Evolutionary conservation across 1,140 invertebrate species (phyloP).

Genomic region (Cepaea nemoralis): DNA sequence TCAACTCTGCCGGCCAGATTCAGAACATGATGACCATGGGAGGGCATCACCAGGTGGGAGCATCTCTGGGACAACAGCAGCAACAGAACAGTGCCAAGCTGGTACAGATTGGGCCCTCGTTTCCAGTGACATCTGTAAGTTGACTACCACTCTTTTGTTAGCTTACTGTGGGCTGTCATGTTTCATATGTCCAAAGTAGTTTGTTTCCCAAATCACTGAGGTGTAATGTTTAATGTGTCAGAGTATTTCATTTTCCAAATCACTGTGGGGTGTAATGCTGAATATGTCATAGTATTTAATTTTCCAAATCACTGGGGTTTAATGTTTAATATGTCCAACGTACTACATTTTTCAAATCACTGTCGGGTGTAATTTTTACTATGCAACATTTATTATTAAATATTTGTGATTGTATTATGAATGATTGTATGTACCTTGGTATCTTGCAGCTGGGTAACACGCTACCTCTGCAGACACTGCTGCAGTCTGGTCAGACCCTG

Average conservation of each 20-base stretch:
- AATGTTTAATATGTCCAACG: too few relatives aligned
- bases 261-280: too few relatives aligned
- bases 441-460: constrained; percentile 22
- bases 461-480: constrained; percentile 25
- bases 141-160: too few relatives aligned
- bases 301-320: too few relatives aligned
- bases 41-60: not conserved
- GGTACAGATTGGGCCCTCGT: constrained; percentile 28
- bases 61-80: constrained; percentile 15
- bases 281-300: too few relatives aligned
- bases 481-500: constrained; percentile 28
- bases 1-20: constrained; percentile 4
- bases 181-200: too few relatives aligned
- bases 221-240: too few relatives aligned
- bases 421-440: not conserved
- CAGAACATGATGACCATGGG: constrained; percentile 24
- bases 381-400: not conserved
- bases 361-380: not conserved
- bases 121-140: constrained; percentile 30
- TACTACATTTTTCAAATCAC: too few relatives aligned
- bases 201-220: too few relatives aligned
- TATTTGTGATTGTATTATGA: not conserved
- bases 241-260: too few relatives aligned
- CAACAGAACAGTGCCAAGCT: constrained; percentile 27
- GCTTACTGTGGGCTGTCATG: too few relatives aligned